A percentile compares a stretch with the other conserved stretches of the same genome.
These are phyloP conservation scores for Sandelia bainsii DNA, from an alignment of 2,797 vertebrate species.

Conservation along the genomic window DNA sequence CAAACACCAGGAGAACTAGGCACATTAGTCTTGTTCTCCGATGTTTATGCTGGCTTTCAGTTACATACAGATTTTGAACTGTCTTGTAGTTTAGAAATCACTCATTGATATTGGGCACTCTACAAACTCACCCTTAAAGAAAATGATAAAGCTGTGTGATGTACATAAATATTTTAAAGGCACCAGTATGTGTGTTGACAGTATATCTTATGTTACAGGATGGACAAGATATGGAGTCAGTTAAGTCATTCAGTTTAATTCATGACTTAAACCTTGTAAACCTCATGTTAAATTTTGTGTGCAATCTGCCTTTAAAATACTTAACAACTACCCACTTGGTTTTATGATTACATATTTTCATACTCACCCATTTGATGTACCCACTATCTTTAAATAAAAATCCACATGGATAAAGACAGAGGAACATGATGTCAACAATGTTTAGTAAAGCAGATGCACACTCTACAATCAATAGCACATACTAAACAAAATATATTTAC, in stretches of 20 bases:
- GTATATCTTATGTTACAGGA: neutral
- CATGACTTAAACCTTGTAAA: neutral
- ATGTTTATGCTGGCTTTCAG: no score
- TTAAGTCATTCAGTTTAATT: neutral
- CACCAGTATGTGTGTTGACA: no score
- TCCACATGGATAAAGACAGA: neutral
- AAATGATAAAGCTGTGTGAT: neutral
- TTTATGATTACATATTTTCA: neutral
- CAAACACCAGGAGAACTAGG: no score
- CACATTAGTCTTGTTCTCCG: no score
- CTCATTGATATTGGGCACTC: no score
- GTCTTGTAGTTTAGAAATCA: no score
- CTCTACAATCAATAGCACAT: constrained; percentile 5
- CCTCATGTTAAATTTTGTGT: neutral
- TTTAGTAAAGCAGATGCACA: constrained; percentile 35
- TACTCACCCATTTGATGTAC: neutral
- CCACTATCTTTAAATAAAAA: neutral
- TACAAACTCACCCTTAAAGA: neutral
- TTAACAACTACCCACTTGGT: constrained; percentile 24
- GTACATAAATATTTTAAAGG: no score
- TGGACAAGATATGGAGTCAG: neutral
- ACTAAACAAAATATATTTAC: constrained; percentile 12
- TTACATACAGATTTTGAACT: no score
- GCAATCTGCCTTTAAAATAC: neutral
- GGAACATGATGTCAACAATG: neutral